Percentiles rank a stretch among this genome's conserved stretches.
Evolutionary conservation across 2,113 vertebrate species (phyloP).

Genomic region (Potamarius usumacintae): DNA sequence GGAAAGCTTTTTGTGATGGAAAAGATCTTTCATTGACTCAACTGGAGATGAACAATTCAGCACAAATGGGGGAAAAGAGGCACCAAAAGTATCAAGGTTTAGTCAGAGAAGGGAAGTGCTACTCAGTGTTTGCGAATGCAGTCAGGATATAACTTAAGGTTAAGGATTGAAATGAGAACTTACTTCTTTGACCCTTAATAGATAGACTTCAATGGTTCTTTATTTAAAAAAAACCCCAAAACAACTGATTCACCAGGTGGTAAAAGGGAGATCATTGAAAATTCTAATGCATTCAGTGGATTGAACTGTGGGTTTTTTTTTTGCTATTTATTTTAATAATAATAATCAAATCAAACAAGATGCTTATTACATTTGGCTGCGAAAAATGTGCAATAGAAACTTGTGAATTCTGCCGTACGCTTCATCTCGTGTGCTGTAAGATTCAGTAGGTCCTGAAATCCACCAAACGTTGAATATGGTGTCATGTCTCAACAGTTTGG

Average conservation of each 20-base stretch:
- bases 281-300: background rate
- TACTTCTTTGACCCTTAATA: background rate
- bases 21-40: conserved; percentile 41
- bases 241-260: background rate
- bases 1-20: conserved; percentile 38
- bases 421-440: background rate
- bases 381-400: background rate
- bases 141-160: background rate
- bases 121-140: background rate
- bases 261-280: background rate
- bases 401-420: background rate
- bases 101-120: conserved; percentile 5
- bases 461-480: background rate
- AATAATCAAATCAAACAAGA: background rate
- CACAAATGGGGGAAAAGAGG: conserved; percentile 4
- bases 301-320: background rate
- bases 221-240: background rate
- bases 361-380: background rate
- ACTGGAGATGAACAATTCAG: conserved; percentile 22
- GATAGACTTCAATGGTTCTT: background rate
- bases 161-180: background rate
- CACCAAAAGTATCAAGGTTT: conserved; percentile 10
- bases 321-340: background rate
- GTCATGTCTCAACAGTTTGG: background rate
- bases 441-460: background rate